A percentile compares a stretch with the other conserved stretches of the same genome.
Conservation (phyloP, 2,113 vertebrate genomes). For the Phalacrocorax pelagicus region DNA sequence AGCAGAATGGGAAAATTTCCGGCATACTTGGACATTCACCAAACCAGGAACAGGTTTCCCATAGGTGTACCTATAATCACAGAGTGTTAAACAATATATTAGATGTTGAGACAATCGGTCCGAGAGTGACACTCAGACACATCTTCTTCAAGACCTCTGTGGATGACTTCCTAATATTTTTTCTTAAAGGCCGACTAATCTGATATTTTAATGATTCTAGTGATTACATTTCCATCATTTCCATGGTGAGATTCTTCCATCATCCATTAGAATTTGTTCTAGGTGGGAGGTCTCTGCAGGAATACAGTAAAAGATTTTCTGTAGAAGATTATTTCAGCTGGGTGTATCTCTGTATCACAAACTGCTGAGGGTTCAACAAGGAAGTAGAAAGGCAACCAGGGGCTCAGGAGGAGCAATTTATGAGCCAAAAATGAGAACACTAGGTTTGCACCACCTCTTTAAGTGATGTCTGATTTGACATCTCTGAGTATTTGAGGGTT, state of each 20-base stretch:
- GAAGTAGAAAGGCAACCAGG: not conserved
- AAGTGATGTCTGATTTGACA: not conserved
- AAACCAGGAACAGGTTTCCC: slow-evolving; percentile 73
- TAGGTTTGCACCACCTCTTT: not conserved
- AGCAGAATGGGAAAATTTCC: slow-evolving; percentile 55
- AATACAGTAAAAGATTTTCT: not conserved
- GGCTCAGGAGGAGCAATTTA: not conserved
- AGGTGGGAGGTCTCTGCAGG: not conserved
- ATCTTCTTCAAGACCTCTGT: not conserved
- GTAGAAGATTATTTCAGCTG: not conserved
- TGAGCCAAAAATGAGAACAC: not conserved
- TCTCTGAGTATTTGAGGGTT: not conserved
- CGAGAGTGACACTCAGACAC: not conserved
- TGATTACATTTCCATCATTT: not conserved
- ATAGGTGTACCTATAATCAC: slow-evolving; percentile 71
- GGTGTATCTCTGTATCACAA: not conserved
- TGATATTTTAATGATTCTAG: not conserved
- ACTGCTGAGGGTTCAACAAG: not conserved
- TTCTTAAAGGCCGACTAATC: not conserved
- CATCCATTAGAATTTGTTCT: not conserved
- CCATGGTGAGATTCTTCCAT: not conserved
- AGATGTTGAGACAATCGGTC: not conserved
- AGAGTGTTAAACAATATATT: not conserved
- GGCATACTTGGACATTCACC: slow-evolving; percentile 59
- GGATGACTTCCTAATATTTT: not conserved